Base-by-base conservation (phyloP, 2,797 vertebrate genomes). In the Cyprinella venusta region DNA sequence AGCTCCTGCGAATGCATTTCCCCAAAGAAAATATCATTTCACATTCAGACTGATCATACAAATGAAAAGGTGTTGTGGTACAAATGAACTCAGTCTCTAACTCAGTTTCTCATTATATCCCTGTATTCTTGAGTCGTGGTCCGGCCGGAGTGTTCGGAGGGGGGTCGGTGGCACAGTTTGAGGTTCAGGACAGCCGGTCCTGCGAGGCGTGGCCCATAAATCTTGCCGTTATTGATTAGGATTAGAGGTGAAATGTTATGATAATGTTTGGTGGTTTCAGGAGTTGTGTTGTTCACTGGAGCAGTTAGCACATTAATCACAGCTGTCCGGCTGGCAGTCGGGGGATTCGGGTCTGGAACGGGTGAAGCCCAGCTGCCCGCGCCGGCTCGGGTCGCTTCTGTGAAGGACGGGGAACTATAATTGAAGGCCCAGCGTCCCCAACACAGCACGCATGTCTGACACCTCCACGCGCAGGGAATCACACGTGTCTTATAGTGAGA, bases 291-390 rank as follows among this genome's bases (percentile, higher is more conserved):
- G 94, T 92, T 94, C 88, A 86, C 90, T 92, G 91, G 91, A 91
- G 89, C 91, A 91, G 92, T 91, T 89, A 91, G 92, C 81, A 86
- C 95, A 97, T 97, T 96, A 95, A 96, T 97, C 96, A 97, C 96
- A 87, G 91, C 92, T 96, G 95, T 95, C 94, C 90, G 86, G 61
- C 59, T 7, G 42, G 82, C 85, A 85, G 87, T 85, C 83, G 56
- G 56, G 85, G 84, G 79, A 54, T 48, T 48, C 13, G 48, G 48
- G 48, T 15, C 48, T 16, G 45, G 67, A 19, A 13, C 68, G 79
- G 52, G 72, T 50, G 80, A 74, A 76, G 72, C 70, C 77, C 38
- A 48, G 72, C 79, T 82, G 82, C 80, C 80, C 21, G 3, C 8
- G 8, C 71, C 24, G 7, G 19, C 13, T n/a, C 64, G 67, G 42